Percentiles rank a stretch among this genome's conserved stretches.
These are phyloP conservation scores for Sinocyclocheilus maitianheensis DNA, from an alignment of 2,113 vertebrate genomes.

Conservation along the genomic window DNA sequence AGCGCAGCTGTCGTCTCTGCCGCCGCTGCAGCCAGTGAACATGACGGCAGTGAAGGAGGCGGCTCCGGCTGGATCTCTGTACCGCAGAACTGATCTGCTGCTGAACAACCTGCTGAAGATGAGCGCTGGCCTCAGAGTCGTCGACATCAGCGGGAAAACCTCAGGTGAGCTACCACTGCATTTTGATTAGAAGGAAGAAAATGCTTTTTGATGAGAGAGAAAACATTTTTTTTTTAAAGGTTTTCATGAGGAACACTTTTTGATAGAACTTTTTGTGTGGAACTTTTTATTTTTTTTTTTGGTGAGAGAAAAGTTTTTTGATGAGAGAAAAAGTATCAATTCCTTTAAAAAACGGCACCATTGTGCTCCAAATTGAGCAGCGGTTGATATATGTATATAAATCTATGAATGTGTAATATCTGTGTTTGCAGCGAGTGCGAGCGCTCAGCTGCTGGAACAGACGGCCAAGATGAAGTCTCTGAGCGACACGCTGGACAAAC, in stretches of 20 bases:
- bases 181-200: no score
- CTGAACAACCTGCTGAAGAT: conserved; percentile 88
- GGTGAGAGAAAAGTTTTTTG: no score
- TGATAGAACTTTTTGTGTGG: no score
- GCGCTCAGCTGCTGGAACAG: conserved; percentile 87
- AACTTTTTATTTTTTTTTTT: no score
- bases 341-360: no score
- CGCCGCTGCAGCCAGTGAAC: conserved; percentile 80
- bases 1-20: conserved; percentile 81
- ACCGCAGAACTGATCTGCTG: conserved; percentile 87
- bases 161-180: conserved; percentile 58
- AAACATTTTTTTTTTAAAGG: no score
- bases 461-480: conserved; percentile 84
- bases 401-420: no score
- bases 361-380: no score
- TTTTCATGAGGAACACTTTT: no score
- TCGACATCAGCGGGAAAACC: conserved; percentile 86
- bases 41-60: conserved; percentile 66
- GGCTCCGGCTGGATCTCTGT: conserved; percentile 75
- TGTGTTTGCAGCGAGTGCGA: conserved; percentile 42
- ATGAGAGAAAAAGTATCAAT: no score
- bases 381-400: no score
- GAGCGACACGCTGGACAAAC: conserved; percentile 81
- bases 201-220: no score
- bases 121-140: conserved; percentile 85